These are phyloP conservation scores for Eriosoma lanigerum DNA, from an alignment of 1,140 invertebrate species.

Conservation along the genomic window DNA sequence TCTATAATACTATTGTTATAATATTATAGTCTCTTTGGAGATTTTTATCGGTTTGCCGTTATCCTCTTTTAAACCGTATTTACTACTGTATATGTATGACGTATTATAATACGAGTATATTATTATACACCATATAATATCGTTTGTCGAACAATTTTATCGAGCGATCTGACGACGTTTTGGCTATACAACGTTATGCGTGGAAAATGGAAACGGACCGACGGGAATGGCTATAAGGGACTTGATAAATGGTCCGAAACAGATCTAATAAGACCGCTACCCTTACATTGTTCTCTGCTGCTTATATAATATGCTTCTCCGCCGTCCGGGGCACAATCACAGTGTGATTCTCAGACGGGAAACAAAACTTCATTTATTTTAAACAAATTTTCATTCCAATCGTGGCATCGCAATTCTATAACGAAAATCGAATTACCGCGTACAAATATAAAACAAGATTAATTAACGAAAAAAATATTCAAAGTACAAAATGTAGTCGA, in stretches of 20 bases:
- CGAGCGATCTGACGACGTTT: conserved; percentile 37
- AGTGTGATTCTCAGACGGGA: conserved; percentile 8
- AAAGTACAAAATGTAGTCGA: no score
- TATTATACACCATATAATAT: conserved; percentile 33
- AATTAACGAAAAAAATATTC: conserved; percentile 3
- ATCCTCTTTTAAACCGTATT: conserved; percentile 5
- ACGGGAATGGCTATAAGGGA: conserved; percentile 5
- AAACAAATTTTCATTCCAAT: conserved; percentile 36
- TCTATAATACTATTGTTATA: conserved; percentile 5
- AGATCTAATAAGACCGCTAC: conserved; percentile 42
- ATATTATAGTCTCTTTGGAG: conserved; percentile 12
- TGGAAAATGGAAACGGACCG: conserved; percentile 1
- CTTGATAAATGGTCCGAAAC: conserved; percentile 51
- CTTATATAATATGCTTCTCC: background rate
- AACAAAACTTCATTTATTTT: conserved; percentile 44
- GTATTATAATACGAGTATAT: background rate
- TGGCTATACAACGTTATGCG: background rate
- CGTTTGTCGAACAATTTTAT: conserved; percentile 47
- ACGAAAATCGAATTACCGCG: conserved; percentile 11
- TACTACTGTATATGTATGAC: background rate
- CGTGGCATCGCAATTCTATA: background rate
- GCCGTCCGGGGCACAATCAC: background rate
- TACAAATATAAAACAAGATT: background rate
- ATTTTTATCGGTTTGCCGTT: conserved; percentile 15
- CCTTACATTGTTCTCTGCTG: conserved; percentile 6